These are phyloP conservation scores for Emys orbicularis DNA, from an alignment of 2,797 vertebrate species.

Conservation along the genomic window DNA sequence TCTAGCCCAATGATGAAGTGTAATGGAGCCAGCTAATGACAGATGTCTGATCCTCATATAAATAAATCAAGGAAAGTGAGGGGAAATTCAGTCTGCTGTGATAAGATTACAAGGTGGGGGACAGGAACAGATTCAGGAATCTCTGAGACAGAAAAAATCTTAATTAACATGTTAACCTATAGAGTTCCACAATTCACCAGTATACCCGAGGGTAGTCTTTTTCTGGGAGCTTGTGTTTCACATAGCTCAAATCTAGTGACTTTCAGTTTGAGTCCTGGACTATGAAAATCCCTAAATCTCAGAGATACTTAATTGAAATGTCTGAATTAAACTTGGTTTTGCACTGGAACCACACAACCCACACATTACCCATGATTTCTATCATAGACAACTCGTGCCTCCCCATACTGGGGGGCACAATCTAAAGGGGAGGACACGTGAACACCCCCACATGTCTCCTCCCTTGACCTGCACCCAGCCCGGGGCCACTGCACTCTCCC, in stretches of 20 bases:
- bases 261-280: background rate
- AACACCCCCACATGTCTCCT: too few species aligned
- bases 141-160: background rate
- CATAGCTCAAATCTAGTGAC: background rate
- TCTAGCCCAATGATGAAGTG: background rate
- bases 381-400: background rate
- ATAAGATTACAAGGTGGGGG: background rate
- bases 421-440: too few species aligned
- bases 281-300: background rate
- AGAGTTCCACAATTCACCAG: background rate
- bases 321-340: background rate
- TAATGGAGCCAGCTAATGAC: background rate
- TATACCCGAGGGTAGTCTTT: background rate
- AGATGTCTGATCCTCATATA: background rate
- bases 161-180: background rate
- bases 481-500: too few species aligned
- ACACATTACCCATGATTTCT: background rate
- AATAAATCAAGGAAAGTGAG: background rate
- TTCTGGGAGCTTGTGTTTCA: background rate
- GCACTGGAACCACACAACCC: background rate
- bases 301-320: background rate
- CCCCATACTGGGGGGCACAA: too few species aligned
- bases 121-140: background rate
- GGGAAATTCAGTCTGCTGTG: background rate
- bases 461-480: too few species aligned